Evolutionary conservation across 2,113 vertebrate genomes (phyloP).

Genomic region (Piliocolobus tephrosceles): DNA sequence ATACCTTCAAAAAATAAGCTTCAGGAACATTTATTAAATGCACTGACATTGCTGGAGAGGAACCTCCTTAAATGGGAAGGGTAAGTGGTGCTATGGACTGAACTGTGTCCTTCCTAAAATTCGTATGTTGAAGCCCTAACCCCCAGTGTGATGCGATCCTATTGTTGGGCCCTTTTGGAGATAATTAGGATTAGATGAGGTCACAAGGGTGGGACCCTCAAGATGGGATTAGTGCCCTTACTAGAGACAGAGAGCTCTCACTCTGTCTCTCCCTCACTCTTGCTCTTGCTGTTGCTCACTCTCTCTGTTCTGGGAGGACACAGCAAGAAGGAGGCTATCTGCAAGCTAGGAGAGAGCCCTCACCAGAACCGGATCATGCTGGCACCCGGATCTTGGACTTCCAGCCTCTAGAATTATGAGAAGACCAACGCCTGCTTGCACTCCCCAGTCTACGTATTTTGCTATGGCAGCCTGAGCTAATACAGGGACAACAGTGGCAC

Average conservation of each 20-base stretch:
- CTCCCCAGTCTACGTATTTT: background rate
- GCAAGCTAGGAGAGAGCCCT: background rate
- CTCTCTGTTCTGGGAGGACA: background rate
- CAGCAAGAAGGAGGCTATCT: background rate
- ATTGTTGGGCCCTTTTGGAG: background rate
- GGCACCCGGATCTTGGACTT: background rate
- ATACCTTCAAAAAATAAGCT: background rate
- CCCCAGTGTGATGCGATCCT: background rate
- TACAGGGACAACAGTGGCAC: accelerated
- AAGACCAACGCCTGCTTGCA: background rate
- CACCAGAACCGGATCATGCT: background rate
- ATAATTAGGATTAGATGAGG: background rate
- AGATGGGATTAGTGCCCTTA: background rate
- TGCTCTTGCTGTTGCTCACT: no score
- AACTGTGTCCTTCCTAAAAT: background rate
- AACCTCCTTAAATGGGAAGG: background rate
- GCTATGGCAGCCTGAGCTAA: background rate
- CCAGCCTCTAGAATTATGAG: background rate
- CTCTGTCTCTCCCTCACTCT: background rate
- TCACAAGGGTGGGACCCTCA: background rate
- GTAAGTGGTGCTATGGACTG: background rate
- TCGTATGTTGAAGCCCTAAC: background rate
- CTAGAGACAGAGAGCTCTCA: background rate
- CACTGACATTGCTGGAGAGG: background rate
- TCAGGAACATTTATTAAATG: background rate